Evolutionary conservation across 1,140 invertebrate species (phyloP).

Genomic region (Caenorhabditis inopinata): DNA sequence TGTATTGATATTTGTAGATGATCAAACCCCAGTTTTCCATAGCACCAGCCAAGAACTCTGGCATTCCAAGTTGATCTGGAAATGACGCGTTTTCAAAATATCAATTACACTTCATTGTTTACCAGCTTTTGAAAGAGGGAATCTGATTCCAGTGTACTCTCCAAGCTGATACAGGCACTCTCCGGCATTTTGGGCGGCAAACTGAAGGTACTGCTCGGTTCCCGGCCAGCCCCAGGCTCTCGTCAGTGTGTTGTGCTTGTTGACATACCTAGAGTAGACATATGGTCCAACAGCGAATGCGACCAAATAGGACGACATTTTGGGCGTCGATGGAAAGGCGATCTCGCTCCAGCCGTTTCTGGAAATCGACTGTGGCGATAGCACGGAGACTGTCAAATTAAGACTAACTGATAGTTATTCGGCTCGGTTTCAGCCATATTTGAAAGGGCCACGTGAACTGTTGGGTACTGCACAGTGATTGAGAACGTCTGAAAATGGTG

Average conservation of each 20-base stretch:
- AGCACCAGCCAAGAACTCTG: slow-evolving; percentile 45
- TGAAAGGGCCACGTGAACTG: slow-evolving; percentile 67
- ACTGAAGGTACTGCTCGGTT: slow-evolving; percentile 42
- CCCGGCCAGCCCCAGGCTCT: slow-evolving; percentile 44
- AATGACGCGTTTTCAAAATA: not conserved
- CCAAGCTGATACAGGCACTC: slow-evolving; percentile 40
- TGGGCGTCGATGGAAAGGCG: slow-evolving; percentile 53
- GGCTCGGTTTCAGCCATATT: slow-evolving; percentile 67
- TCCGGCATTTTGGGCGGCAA: slow-evolving; percentile 36
- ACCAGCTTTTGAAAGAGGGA: slow-evolving; percentile 45
- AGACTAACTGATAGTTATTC: no score
- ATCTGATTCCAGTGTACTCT: slow-evolving; percentile 36
- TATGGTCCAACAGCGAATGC: slow-evolving; percentile 49
- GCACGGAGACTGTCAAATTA: no score
- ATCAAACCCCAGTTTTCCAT: slow-evolving; percentile 51
- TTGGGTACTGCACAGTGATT: slow-evolving; percentile 50
- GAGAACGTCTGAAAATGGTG: slow-evolving; percentile 26
- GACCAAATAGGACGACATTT: slow-evolving; percentile 57
- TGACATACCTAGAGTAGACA: slow-evolving; percentile 13
- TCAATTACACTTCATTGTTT: not conserved
- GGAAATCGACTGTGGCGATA: not conserved
- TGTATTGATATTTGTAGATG: slow-evolving; percentile 47
- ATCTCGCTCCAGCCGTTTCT: slow-evolving; percentile 39
- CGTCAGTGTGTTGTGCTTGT: slow-evolving; percentile 15
- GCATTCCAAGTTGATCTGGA: slow-evolving; percentile 44